These are phyloP conservation scores for Cranoglanis bouderius DNA, from an alignment of 2,113 vertebrate genomes.

Conservation along the genomic window DNA sequence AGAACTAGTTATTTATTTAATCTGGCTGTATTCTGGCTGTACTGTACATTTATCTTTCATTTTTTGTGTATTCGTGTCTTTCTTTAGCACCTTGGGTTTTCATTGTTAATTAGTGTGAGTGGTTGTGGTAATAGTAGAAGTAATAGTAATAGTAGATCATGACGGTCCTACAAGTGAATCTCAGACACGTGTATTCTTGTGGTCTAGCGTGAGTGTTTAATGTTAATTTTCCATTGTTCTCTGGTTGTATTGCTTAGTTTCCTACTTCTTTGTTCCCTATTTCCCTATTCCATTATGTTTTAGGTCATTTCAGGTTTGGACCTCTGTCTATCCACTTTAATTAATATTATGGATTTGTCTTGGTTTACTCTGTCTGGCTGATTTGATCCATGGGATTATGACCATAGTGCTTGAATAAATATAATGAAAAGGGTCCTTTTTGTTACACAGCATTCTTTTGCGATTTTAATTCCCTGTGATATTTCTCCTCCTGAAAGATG, in stretches of 20 bases:
- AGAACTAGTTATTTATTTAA: not conserved
- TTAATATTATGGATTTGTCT: conserved; percentile 10
- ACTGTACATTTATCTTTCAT: not conserved
- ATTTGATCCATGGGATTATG: not conserved
- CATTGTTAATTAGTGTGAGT: not conserved
- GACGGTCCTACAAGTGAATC: not conserved
- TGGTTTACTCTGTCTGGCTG: not conserved
- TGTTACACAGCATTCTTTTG: conserved; percentile 1
- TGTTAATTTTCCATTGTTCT: not conserved
- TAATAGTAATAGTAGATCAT: not conserved
- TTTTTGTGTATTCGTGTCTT: not conserved
- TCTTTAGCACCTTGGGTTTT: not conserved
- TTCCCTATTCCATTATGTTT: not conserved
- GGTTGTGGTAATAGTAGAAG: not conserved
- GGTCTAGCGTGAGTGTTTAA: not conserved
- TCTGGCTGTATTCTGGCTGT: not conserved
- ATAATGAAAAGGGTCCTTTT: not conserved
- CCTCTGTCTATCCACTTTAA: not conserved
- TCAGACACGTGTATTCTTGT: not conserved
- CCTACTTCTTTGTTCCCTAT: not conserved
- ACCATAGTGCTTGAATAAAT: not conserved
- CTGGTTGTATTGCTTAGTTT: not conserved
- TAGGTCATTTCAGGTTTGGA: not conserved
- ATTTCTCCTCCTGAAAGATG: not conserved
- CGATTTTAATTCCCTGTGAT: not conserved